These are phyloP conservation scores for Mechanitis mazaeus DNA, from an alignment of 2,888 invertebrate genomes.

Conservation along the genomic window DNA sequence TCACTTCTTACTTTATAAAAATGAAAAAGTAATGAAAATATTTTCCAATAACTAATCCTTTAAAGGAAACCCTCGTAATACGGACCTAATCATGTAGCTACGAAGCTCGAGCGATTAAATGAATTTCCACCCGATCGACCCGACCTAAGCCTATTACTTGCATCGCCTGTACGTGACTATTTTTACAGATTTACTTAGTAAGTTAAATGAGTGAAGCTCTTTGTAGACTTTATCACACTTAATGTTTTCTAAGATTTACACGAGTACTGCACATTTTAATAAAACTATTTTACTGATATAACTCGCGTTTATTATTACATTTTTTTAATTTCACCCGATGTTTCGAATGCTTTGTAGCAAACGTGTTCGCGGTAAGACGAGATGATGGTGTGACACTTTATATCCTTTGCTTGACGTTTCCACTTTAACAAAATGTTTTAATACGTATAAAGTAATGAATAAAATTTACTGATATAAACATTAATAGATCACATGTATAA, in stretches of 20 bases:
- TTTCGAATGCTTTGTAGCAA: no score
- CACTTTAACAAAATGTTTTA: neutral
- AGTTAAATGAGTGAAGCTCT: constrained; percentile 13
- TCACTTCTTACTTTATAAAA: neutral
- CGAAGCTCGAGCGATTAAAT: constrained; percentile 24
- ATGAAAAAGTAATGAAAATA: neutral
- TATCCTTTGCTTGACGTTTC: neutral
- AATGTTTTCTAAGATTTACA: no score
- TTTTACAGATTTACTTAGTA: constrained; percentile 20
- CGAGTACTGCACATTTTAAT: no score
- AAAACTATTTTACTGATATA: no score
- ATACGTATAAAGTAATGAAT: neutral
- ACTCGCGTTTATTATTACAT: no score
- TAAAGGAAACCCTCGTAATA: constrained; percentile 15
- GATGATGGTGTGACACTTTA: no score
- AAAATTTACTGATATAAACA: no score
- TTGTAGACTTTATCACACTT: constrained; percentile 1
- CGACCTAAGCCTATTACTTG: constrained; percentile 21
- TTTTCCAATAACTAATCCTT: constrained; percentile 2
- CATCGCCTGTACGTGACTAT: constrained; percentile 17
- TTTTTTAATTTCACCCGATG: no score
- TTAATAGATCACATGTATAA: no score
- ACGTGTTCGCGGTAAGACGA: no score
- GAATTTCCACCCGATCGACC: constrained; percentile 25
- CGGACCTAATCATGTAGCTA: constrained; percentile 22